phyloP scores from a whole-genome alignment of 1,140 invertebrate genomes.

The Trypoxylus dichotomus region DNA sequence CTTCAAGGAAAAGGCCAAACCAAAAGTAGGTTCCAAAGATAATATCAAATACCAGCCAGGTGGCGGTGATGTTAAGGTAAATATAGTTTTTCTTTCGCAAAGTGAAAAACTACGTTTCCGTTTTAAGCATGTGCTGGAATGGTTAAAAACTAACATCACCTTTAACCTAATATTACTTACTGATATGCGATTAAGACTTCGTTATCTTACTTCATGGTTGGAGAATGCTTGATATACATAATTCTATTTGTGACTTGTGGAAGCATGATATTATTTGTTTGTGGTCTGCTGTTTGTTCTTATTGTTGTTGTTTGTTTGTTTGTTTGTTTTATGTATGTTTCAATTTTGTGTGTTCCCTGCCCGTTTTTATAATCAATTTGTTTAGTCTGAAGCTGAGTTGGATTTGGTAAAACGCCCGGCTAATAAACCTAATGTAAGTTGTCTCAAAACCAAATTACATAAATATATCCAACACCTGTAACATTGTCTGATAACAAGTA shows the following conservation, averaged over 20 bases:
- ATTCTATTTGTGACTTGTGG: neutral
- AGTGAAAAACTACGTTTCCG: neutral
- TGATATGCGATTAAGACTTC: neutral
- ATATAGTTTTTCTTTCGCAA: slow-evolving; percentile 17
- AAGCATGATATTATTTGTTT: neutral
- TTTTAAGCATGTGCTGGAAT: slow-evolving; percentile 22
- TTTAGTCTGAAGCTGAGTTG: slow-evolving; percentile 31
- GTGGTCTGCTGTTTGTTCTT: neutral
- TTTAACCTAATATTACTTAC: neutral
- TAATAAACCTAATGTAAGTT: slow-evolving; percentile 12
- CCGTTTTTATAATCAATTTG: slow-evolving; percentile 17
- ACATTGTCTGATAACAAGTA: too few relatives aligned
- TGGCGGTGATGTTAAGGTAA: slow-evolving; percentile 89
- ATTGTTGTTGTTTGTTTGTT: neutral
- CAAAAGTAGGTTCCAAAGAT: slow-evolving; percentile 91
- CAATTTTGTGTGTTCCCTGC: neutral
- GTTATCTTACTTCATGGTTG: neutral
- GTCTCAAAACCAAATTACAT: neutral
- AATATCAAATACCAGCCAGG: slow-evolving; percentile 87
- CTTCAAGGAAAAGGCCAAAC: slow-evolving; percentile 88
- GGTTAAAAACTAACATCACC: slow-evolving; percentile 22
- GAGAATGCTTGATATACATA: neutral
- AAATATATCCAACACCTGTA: too few relatives aligned
- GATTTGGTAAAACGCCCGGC: neutral
- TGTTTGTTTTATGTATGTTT: neutral